Evolutionary conservation across 2,888 invertebrate genomes (phyloP), one percentile per base, ranked within the genome.

Genomic region (Melieria picta): DNA sequence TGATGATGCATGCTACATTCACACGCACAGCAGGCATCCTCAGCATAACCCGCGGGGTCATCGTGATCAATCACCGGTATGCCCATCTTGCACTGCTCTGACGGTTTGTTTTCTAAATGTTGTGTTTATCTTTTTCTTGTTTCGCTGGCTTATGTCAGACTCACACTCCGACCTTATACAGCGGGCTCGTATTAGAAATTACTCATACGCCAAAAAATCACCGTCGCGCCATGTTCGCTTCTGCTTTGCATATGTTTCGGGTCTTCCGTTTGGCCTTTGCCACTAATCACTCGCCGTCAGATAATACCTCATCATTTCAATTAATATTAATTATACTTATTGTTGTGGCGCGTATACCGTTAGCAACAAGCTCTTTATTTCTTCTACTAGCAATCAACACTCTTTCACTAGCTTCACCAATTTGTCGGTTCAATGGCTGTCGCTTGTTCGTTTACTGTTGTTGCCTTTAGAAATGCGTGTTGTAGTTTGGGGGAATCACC

Each of bases 81-180:
- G n/a, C 69, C 69, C 69, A 69, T 69, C 63, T 69, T 57, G 16
- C 48, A n/a, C 16, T 30, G 43, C 9, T 43, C 47, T 55, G 6
- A 7, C 42, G 46, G 13, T 48, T 9, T 57, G 48, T 1, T 66
- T 7, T 45, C 5, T 7, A 13, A 16, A 10, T 57, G 42, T 11
- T 16, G 7, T 52, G 9, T 48, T 68, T 7, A 68, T 7, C n/a
- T 43, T 47, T 60, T 7, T 11, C 9, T 47, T 9, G 47, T 42
- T 5, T 48, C 48, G 1, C 11, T 56, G 11, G 52, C 50, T 50
- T 52, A 30, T 30, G 30, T 30, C 30, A 30, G 30, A 30, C 30
- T 30, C 30, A 30, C 30, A 30, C 30, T 30, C 30, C 2, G 30
- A 30, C 30, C 30, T 30, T 52, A 5, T 6, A 9, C 52, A 52